A percentile compares a stretch with the other conserved stretches of the same genome.
Conservation (phyloP, 2,113 vertebrate genomes). For the Natator depressus region DNA sequence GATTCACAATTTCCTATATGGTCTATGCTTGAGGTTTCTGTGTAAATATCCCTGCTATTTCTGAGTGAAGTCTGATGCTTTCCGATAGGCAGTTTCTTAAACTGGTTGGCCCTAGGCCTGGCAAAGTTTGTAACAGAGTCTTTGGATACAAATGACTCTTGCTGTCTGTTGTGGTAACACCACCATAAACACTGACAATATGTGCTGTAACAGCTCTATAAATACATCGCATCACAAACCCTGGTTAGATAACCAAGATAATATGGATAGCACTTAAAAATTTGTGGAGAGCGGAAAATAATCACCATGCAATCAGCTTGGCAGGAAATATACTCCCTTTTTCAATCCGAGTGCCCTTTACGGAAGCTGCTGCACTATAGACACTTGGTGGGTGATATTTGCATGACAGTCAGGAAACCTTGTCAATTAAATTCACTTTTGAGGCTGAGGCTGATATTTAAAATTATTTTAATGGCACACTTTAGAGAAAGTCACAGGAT, state of each 20-base stretch:
- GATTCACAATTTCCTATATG: not conserved
- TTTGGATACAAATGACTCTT: slow-evolving; percentile 41
- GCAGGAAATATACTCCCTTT: not conserved
- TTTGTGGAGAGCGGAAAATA: not conserved
- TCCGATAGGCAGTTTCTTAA: slow-evolving; percentile 37
- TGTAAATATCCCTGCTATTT: rapidly evolving
- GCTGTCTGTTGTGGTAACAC: slow-evolving; percentile 63
- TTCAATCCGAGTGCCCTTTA: not conserved
- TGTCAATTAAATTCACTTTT: not conserved
- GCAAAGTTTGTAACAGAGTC: slow-evolving; percentile 21
- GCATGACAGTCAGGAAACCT: not conserved
- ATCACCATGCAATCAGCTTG: not conserved
- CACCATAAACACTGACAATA: slow-evolving; percentile 46
- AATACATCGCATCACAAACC: not conserved
- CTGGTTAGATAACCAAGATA: slow-evolving; percentile 46
- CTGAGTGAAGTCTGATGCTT: not conserved
- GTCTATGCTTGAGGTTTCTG: not conserved
- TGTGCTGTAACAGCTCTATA: slow-evolving; percentile 19
- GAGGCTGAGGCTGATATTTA: not conserved
- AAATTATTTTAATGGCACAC: not conserved
- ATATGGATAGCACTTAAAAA: slow-evolving; percentile 16
- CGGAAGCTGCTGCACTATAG: not conserved
- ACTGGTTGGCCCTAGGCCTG: slow-evolving; percentile 29
- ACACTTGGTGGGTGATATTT: not conserved
- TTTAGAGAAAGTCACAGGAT: not conserved